These are phyloP conservation scores for Malaclemys terrapin DNA, from an alignment of 2,113 vertebrate species.

Conservation along the genomic window DNA sequence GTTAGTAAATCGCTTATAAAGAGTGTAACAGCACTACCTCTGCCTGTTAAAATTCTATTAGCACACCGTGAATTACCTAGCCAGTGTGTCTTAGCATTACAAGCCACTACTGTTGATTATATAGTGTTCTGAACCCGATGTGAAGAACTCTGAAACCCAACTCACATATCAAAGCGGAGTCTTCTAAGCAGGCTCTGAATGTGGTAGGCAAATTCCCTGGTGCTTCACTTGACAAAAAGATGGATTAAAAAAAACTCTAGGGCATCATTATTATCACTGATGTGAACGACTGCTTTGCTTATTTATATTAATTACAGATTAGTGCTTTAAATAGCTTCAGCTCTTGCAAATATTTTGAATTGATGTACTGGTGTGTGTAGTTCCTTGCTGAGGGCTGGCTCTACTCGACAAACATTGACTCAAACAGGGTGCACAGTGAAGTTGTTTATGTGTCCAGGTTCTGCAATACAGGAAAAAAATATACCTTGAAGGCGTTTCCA, in stretches of 20 bases:
- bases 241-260: constrained; percentile 71
- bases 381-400: not conserved
- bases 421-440: not conserved
- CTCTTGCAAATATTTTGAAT: constrained; percentile 43
- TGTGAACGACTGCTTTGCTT: constrained; percentile 76
- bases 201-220: constrained; percentile 63
- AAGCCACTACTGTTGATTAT: constrained; percentile 45
- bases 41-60: constrained; percentile 14
- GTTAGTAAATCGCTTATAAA: not conserved
- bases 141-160: constrained; percentile 37
- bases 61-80: constrained; percentile 4
- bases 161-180: constrained; percentile 62
- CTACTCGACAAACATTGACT: constrained; percentile 43
- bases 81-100: not conserved
- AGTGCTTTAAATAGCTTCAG: constrained; percentile 63
- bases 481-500: not conserved
- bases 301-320: constrained; percentile 80
- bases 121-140: constrained; percentile 26
- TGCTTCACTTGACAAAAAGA: constrained; percentile 75
- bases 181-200: constrained; percentile 57
- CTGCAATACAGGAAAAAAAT: not conserved
- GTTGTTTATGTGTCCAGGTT: not conserved
- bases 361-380: constrained; percentile 35
- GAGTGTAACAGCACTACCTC: not conserved
- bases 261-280: constrained; percentile 75